phyloP scores from a whole-genome alignment of 2,113 vertebrate genomes.

The Sigmodon hispidus region DNA sequence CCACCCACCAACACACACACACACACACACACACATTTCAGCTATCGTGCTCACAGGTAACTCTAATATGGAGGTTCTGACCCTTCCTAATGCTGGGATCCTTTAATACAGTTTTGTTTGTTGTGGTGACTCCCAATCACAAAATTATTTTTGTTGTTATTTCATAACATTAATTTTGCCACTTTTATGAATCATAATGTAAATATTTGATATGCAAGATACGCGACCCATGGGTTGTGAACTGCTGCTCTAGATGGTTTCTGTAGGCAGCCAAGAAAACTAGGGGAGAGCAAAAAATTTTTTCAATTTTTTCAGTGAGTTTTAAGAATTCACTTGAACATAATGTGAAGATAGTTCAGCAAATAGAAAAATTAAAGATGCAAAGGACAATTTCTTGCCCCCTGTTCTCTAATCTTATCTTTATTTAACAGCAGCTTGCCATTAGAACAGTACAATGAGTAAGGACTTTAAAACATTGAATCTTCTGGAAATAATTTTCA shows the following conservation, averaged over 20 bases:
- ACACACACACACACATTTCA: constrained; percentile 42
- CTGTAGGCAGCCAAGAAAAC: neutral
- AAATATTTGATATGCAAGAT: neutral
- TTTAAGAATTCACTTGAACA: constrained; percentile 53
- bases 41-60: neutral
- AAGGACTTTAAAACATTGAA: constrained; percentile 33
- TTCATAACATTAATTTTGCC: neutral
- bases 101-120: neutral
- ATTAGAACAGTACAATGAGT: neutral
- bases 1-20: constrained; percentile 47
- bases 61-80: neutral
- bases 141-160: neutral
- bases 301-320: constrained; percentile 16
- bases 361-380: constrained; percentile 15
- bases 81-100: neutral
- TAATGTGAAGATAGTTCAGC: neutral
- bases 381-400: constrained; percentile 41
- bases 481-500: neutral
- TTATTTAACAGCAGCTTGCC: constrained; percentile 18
- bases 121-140: neutral
- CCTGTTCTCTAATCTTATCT: constrained; percentile 32
- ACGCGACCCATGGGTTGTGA: neutral
- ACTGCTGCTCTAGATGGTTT: neutral
- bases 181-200: neutral
- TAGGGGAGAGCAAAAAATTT: neutral